Percentiles rank a stretch among this genome's conserved stretches.
phyloP scores from a whole-genome alignment of 2,888 invertebrate species.

The Drosophila vallismaia region DNA sequence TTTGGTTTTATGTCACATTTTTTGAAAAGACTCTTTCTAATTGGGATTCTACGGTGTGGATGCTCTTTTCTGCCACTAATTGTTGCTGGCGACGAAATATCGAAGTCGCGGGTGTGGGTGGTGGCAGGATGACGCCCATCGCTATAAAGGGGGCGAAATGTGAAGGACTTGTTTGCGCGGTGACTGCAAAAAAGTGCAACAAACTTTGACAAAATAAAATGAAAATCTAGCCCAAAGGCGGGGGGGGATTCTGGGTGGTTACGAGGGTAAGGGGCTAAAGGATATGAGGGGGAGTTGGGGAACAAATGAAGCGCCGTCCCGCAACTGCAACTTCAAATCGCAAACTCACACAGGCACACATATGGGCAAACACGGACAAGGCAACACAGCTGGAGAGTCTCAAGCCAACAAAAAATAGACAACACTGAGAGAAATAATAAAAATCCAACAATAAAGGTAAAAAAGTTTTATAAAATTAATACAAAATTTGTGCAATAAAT shows the following conservation, averaged over 20 bases:
- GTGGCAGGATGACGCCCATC: background rate
- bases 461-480: no score
- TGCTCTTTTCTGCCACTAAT: slow-evolving; percentile 1
- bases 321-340: slow-evolving; percentile 49
- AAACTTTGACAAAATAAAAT: slow-evolving; percentile 69
- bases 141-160: slow-evolving; percentile 25
- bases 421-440: background rate
- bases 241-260: slow-evolving; percentile 2
- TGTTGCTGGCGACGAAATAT: background rate
- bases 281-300: slow-evolving; percentile 17
- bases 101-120: background rate
- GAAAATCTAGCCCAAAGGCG: slow-evolving; percentile 48
- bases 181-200: slow-evolving; percentile 70
- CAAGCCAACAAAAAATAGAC: slow-evolving; percentile 2
- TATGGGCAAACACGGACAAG: slow-evolving; percentile 9
- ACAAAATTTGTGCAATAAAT: background rate
- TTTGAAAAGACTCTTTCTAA: background rate
- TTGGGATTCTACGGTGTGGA: background rate
- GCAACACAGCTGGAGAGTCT: slow-evolving; percentile 25
- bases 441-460: background rate
- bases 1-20: background rate
- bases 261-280: background rate
- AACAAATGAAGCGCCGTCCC: slow-evolving; percentile 52
- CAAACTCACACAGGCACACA: slow-evolving; percentile 22
- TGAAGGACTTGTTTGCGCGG: slow-evolving; percentile 39